Conservation (phyloP, 2,797 vertebrate species). For the Momotus momota region DNA sequence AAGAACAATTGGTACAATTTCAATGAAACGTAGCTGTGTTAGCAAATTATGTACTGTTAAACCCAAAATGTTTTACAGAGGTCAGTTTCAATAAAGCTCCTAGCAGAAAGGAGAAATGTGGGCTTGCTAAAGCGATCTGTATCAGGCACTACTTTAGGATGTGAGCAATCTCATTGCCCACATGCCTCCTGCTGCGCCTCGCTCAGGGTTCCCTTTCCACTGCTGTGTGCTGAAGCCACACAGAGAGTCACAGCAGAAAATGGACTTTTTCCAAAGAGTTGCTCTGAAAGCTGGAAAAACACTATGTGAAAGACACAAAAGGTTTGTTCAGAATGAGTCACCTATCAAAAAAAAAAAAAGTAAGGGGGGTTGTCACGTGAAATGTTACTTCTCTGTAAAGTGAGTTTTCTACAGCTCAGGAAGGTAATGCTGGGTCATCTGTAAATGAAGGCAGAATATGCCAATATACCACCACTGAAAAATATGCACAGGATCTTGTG, state of each 20-base stretch:
- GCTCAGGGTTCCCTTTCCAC: rapidly evolving
- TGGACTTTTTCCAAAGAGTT: background rate
- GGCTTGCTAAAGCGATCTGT: background rate
- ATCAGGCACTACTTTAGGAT: background rate
- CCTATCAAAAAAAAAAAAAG: background rate
- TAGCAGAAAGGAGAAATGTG: background rate
- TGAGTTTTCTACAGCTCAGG: background rate
- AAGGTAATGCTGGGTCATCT: background rate
- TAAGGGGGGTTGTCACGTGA: background rate
- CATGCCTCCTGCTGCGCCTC: rapidly evolving
- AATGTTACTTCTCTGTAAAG: background rate
- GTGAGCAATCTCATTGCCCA: background rate
- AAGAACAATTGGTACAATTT: background rate
- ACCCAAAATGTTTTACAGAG: background rate
- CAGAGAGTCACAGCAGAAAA: background rate
- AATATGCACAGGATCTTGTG: background rate
- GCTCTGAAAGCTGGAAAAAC: background rate
- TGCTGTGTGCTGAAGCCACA: background rate
- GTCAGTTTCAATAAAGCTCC: background rate
- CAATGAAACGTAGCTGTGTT: background rate
- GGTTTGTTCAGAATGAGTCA: background rate
- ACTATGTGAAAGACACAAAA: background rate
- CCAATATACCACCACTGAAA: background rate
- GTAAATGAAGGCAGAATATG: background rate
- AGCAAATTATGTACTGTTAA: background rate